Percentiles rank a stretch among this genome's conserved stretches.
Evolutionary conservation across 1,140 invertebrate species (phyloP).

Genomic region (Gryon sp.): DNA sequence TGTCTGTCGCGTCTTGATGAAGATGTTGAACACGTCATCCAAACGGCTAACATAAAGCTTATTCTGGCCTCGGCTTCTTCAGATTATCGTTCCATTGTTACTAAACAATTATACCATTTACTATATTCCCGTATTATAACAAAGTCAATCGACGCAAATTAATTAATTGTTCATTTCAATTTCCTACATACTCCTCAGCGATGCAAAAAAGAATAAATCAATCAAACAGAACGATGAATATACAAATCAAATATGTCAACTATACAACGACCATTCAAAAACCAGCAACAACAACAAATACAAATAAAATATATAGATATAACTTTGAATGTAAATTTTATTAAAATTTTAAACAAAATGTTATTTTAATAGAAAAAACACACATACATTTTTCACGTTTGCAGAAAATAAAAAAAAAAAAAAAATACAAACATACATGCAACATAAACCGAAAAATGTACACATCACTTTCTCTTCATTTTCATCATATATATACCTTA

Average conservation of each 20-base stretch:
- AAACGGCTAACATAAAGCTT: constrained; percentile 56
- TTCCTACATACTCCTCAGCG: no score
- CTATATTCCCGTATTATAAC: constrained; percentile 37
- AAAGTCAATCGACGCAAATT: constrained; percentile 31
- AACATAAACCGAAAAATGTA: constrained; percentile 24
- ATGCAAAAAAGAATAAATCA: no score
- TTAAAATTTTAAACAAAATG: no score
- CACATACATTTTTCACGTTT: constrained; percentile 8
- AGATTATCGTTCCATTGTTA: constrained; percentile 43
- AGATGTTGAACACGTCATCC: constrained; percentile 61
- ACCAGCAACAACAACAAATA: no score
- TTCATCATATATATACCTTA: constrained; percentile 48
- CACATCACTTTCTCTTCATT: constrained; percentile 49
- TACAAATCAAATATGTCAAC: no score
- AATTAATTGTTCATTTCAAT: no score
- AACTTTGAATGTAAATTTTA: no score
- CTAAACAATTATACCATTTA: constrained; percentile 40
- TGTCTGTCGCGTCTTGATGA: constrained; percentile 55
- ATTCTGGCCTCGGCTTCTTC: constrained; percentile 48
- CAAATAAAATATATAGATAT: no score
- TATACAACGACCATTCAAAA: no score
- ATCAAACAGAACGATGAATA: no score
- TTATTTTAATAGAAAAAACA: no score
- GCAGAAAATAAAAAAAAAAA: constrained; percentile 6
- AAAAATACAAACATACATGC: neutral